A percentile compares a stretch with the other conserved stretches of the same genome.
Conservation (phyloP, 2,888 invertebrate species). For the Nomada ferruginata region DNA sequence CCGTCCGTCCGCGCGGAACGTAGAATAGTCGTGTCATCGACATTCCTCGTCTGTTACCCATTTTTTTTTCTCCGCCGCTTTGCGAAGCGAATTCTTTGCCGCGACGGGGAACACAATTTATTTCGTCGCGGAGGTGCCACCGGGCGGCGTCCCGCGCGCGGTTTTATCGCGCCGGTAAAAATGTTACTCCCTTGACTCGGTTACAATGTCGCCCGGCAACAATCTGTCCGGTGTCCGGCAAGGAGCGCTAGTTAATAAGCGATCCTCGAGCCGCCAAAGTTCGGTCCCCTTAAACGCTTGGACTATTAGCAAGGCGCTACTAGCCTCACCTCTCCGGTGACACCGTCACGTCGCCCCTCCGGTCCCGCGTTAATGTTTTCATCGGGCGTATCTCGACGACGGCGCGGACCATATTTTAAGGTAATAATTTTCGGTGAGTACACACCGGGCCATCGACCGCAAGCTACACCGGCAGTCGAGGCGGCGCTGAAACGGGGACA, state of each 20-base stretch:
- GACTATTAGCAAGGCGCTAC: conserved; percentile 31
- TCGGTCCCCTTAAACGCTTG: background rate
- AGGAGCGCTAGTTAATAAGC: background rate
- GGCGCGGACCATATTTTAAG: conserved; percentile 64
- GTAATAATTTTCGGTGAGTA: conserved; percentile 66
- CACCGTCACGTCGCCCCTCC: conserved; percentile 37
- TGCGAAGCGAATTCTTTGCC: no score
- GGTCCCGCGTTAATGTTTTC: conserved; percentile 67
- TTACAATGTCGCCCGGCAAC: conserved; percentile 33
- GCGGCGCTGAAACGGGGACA: conserved; percentile 74
- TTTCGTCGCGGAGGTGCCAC: conserved; percentile 6
- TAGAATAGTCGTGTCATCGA: background rate
- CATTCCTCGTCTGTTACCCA: background rate
- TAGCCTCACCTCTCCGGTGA: conserved; percentile 30
- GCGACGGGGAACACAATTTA: conserved; percentile 22
- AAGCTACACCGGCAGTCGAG: conserved; percentile 47
- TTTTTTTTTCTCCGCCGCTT: no score
- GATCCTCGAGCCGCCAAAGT: background rate
- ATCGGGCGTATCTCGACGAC: conserved; percentile 63
- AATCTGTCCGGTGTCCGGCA: background rate
- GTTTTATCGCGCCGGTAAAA: conserved; percentile 10
- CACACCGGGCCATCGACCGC: conserved; percentile 69
- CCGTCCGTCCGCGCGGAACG: background rate
- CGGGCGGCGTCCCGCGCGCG: no score
- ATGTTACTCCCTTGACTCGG: conserved; percentile 42